phyloP scores from a whole-genome alignment of 2,888 invertebrate species.

The Sepioteuthis lessoniana region DNA sequence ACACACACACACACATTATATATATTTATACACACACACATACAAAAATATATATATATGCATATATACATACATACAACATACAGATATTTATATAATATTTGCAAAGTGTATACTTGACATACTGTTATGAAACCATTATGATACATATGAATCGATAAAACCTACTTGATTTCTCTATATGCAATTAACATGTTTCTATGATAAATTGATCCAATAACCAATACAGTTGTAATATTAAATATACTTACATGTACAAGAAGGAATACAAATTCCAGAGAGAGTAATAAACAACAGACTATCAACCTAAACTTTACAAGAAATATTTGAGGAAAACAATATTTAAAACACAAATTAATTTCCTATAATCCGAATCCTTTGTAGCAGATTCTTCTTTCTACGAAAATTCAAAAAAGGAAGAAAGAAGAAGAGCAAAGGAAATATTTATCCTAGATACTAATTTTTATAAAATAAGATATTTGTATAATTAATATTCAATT shows the following conservation, averaged over 20 bases:
- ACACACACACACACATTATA: background rate
- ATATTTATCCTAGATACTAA: background rate
- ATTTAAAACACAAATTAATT: background rate
- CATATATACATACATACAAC: background rate
- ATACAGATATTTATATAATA: background rate
- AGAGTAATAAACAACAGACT: background rate
- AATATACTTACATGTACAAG: conserved; percentile 18
- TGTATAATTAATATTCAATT: background rate
- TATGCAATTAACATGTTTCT: too few relatives aligned
- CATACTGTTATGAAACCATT: too few relatives aligned
- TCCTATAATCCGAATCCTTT: background rate
- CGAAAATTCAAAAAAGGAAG: background rate
- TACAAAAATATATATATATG: background rate
- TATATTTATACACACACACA: background rate
- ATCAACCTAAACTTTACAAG: background rate
- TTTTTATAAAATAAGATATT: background rate
- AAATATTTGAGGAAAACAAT: background rate
- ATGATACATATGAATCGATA: too few relatives aligned
- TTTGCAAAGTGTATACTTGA: too few relatives aligned
- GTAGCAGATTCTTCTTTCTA: background rate
- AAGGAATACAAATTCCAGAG: background rate
- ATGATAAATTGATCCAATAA: too few relatives aligned
- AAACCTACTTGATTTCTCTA: too few relatives aligned
- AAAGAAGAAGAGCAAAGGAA: background rate
- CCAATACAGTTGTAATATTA: background rate